Evolutionary conservation across 1,140 invertebrate species (phyloP), one percentile per base, ranked within the genome.

Genomic region (Trachymyrmex cornetzi): DNA sequence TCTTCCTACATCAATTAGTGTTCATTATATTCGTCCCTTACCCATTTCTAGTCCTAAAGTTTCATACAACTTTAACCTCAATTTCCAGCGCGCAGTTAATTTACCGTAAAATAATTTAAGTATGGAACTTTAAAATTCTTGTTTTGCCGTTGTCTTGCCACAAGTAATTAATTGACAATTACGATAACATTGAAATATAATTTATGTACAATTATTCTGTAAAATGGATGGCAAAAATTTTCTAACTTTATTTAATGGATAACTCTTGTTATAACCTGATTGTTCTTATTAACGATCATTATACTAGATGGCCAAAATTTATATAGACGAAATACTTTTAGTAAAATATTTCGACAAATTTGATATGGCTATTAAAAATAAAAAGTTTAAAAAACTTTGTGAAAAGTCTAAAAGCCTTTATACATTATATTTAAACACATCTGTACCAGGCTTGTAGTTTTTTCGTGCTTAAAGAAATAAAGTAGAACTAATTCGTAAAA

Each of bases 51-150:
- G 61, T 50, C 38, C 7, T 34, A 7, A 63, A 74, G 55, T 84
- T 82, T 9, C 11, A 5, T 34, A 4, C 1, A 75, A 84, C 55
- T 84, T 84, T 2, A 30, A 4, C 55, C 22, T 71, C 50, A 57
- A 57, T 82, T 74, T 72, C 34, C 66, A 22, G 53, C 19, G 16
- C 6, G 1, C 24, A 48, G 44, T 80, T 80, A 80, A 61, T 84
- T 84, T 48, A 82, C 38, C 53, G 44, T 74, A 74, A 61, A 84
- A 75, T 74, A 74, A 84, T 84, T 74, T 84, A 81, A 59, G 69
- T 48, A 22, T 30, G 38, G 3, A 84, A 84, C 69, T 74, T 74
- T 81, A 71, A 14, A 30, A 74, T 75, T 75, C 19, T 81, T 74
- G 61, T 66, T 7, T 30, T 38, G 16, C 61, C 4, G 4, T 50